Evolutionary conservation across 64 coral and sea anemone species (phyloP).

Genomic region (Exaiptasia diaphana): DNA sequence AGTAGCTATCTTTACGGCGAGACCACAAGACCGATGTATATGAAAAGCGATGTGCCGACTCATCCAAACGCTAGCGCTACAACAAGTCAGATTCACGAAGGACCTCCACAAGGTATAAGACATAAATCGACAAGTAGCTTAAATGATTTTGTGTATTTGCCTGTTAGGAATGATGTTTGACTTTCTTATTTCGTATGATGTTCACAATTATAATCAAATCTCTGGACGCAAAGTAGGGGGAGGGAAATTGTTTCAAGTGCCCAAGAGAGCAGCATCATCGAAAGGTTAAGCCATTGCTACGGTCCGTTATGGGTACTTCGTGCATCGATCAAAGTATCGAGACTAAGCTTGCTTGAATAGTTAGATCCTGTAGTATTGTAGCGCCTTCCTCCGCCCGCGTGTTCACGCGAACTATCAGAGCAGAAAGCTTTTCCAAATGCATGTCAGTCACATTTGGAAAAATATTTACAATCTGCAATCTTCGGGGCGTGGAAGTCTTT

Average conservation of each 20-base stretch:
- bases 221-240: slow-evolving; percentile 92
- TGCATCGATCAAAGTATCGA: slow-evolving; percentile 41
- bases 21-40: slow-evolving; percentile 70
- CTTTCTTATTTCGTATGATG: slow-evolving; percentile 77
- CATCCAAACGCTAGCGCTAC: slow-evolving; percentile 44
- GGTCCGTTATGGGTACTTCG: slow-evolving; percentile 78
- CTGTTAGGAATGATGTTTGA: slow-evolving; percentile 80
- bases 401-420: slow-evolving; percentile 62
- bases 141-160: slow-evolving; percentile 82
- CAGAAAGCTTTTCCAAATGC: slow-evolving; percentile 74
- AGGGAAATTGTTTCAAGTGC: slow-evolving; percentile 99
- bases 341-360: slow-evolving; percentile 60
- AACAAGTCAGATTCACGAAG: slow-evolving; percentile 71
- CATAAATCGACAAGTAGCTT: slow-evolving; percentile 64
- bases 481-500: slow-evolving; percentile 99
- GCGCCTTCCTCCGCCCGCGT: slow-evolving; percentile 39
- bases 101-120: slow-evolving; percentile 74
- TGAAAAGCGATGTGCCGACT: slow-evolving; percentile 49
- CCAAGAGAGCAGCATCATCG: slow-evolving; percentile 96
- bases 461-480: slow-evolving; percentile 99
- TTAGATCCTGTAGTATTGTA: slow-evolving; percentile 5
- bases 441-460: slow-evolving; percentile 90
- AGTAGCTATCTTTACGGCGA: slow-evolving; percentile 79
- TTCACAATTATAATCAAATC: slow-evolving; percentile 99
- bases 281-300: slow-evolving; percentile 99